Percentiles rank a stretch among this genome's conserved stretches.
Evolutionary conservation across 2,797 vertebrate genomes (phyloP).

Genomic region (Alosa sapidissima): DNA sequence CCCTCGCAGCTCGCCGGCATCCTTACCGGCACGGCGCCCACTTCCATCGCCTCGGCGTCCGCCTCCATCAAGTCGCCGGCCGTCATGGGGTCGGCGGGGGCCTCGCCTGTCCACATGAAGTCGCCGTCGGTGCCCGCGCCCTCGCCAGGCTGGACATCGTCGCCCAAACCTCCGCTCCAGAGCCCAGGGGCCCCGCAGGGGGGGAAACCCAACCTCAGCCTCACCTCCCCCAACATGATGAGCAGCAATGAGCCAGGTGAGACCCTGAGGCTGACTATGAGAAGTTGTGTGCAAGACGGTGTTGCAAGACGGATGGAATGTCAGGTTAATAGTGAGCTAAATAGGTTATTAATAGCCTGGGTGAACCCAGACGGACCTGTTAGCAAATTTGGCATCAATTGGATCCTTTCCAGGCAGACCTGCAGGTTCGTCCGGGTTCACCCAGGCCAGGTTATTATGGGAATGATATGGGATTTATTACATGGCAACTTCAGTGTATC

Average conservation of each 20-base stretch:
- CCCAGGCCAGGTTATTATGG: too few relatives aligned
- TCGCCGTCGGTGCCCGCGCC: conserved; percentile 97
- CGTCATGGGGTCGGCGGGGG: conserved; percentile 97
- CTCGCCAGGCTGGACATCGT: conserved; percentile 96
- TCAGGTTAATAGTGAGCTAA: too few relatives aligned
- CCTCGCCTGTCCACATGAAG: conserved; percentile 99
- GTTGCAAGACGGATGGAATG: not conserved
- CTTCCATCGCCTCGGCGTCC: not conserved
- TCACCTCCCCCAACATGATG: conserved; percentile 98
- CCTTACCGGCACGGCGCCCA: conserved; percentile 85
- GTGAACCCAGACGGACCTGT: too few relatives aligned
- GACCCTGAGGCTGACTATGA: not conserved
- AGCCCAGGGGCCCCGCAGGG: conserved; percentile 97
- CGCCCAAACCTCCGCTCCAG: conserved; percentile 97
- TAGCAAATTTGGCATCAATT: too few relatives aligned
- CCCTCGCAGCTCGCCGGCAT: conserved; percentile 98
- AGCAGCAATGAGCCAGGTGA: conserved; percentile 91
- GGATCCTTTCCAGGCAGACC: too few relatives aligned
- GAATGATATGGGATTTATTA: too few relatives aligned
- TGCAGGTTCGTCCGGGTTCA: too few relatives aligned
- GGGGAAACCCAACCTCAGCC: conserved; percentile 88
- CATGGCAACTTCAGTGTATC: too few relatives aligned
- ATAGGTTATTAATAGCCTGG: too few relatives aligned
- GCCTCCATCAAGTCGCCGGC: conserved; percentile 97
- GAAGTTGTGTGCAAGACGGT: too few relatives aligned